Conservation (phyloP, 2,888 invertebrate species). For the Cryptops parisi region DNA sequence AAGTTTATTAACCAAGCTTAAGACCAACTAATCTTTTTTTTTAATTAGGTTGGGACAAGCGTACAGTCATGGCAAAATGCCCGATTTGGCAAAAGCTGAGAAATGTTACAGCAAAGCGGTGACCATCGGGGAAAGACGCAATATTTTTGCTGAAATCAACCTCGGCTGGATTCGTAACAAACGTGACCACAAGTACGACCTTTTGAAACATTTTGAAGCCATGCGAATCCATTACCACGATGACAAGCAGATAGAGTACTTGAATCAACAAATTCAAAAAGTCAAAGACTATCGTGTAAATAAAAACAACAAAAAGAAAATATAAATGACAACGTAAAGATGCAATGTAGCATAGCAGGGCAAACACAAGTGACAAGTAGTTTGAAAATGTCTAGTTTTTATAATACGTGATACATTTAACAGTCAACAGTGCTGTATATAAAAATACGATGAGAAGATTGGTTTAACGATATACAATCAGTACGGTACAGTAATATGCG, state of each 20-base stretch:
- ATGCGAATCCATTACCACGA: neutral
- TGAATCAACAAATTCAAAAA: neutral
- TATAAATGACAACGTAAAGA: too few species aligned
- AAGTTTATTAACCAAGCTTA: too few species aligned
- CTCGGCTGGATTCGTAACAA: conserved; percentile 3
- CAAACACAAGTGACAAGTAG: too few species aligned
- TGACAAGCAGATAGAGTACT: neutral
- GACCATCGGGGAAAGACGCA: conserved; percentile 1
- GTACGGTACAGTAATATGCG: too few species aligned
- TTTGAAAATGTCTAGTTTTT: too few species aligned
- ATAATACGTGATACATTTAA: too few species aligned
- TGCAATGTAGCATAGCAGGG: too few species aligned
- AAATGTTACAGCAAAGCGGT: conserved; percentile 3
- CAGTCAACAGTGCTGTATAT: too few species aligned
- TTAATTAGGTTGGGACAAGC: conserved; percentile 3
- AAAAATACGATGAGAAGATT: too few species aligned
- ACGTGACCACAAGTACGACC: neutral
- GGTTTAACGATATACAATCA: too few species aligned
- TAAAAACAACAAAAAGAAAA: conserved; percentile 1
- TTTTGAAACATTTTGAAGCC: neutral
- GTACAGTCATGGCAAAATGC: conserved; percentile 5
- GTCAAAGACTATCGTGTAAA: neutral
- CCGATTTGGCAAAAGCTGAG: neutral
- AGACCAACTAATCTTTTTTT: too few species aligned
- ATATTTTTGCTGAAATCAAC: conserved; percentile 4